Base-by-base conservation (phyloP, 1,140 invertebrate species). In the Chionoecetes opilio region DNA sequence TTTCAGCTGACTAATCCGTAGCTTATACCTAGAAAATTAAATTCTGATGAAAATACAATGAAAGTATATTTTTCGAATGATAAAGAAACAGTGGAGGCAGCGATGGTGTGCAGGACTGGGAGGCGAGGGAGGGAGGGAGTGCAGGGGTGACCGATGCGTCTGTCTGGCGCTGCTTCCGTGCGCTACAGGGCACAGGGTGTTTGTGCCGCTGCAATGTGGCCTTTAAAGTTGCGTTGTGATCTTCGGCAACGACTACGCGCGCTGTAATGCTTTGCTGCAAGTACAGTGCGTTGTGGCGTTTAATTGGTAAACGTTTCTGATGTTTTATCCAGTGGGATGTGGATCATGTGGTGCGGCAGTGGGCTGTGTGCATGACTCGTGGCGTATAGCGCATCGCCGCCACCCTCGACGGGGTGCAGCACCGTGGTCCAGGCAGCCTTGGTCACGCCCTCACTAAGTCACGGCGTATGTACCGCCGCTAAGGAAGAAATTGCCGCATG, bases 21-120 rank as follows among this genome's bases (percentile, higher is more conserved):
- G 91, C 91, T 93, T 93, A 93, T 85, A 85, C 91, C 34, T 85
- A 35, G 82, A 93, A 85, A 93, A 93, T 93, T 85, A 85, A 93
- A 93, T 93, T 85, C 75, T 29, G 82, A 41, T 41, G 41, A 93
- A 82, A 85, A 85, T 35, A 85, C 82, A 92, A 85, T 85, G 91
- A 85, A 82, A 75, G 46, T 37, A 82, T 37, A 82, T 92, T 92
- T 92, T 92, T 92, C 63, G n/a, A 37, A 92, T 92, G 46, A 92
- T 82, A 37, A 82, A 92, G 53, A 92, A 82, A 92, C 29, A 82
- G 32, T 35, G 34, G 35, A 37, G 37, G 91, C 21, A 75, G 63
- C 63, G n/a, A 75, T 75, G 21, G 63, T 21, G 63, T 75, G 63
- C 63, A 75, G 63, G 63, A n/a, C 21, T 17, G 88, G 37, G 85